Percentiles rank a stretch among this genome's conserved stretches.
Conservation (phyloP, 2,888 invertebrate species). For the Ditula angustiorana region DNA sequence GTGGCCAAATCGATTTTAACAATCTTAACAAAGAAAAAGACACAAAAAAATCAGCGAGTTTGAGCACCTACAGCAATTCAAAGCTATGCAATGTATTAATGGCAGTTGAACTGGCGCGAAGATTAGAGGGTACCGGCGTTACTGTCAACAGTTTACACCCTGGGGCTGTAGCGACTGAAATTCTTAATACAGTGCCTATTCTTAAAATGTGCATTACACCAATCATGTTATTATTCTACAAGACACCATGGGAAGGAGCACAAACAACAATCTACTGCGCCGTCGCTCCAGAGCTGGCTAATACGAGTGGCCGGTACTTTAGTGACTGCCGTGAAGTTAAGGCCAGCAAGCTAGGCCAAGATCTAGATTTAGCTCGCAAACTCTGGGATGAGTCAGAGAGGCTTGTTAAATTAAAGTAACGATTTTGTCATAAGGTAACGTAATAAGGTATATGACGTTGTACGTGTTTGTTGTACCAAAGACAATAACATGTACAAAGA, state of each 20-base stretch:
- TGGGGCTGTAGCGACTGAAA: constrained; percentile 90
- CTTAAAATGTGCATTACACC: constrained; percentile 36
- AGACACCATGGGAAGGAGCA: constrained; percentile 40
- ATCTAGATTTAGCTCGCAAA: constrained; percentile 63
- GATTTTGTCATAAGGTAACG: no score
- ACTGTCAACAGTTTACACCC: constrained; percentile 93
- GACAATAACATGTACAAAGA: no score
- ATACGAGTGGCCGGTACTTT: constrained; percentile 84
- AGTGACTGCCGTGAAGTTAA: constrained; percentile 74
- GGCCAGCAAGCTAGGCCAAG: constrained; percentile 66
- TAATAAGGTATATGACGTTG: no score
- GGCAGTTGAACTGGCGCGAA: constrained; percentile 88
- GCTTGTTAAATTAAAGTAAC: constrained; percentile 14
- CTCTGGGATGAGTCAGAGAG: constrained; percentile 30
- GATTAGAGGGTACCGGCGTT: constrained; percentile 88
- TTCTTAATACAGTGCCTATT: constrained; percentile 47
- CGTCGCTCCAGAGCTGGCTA: constrained; percentile 69
- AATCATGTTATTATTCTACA: constrained; percentile 19
- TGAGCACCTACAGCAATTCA: constrained; percentile 52
- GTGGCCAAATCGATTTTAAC: constrained; percentile 57
- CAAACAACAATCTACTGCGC: constrained; percentile 75
- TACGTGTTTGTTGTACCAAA: no score
- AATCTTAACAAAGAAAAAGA: constrained; percentile 58
- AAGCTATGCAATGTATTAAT: constrained; percentile 88
- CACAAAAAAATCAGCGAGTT: neutral